Conservation (phyloP, 2,888 invertebrate species). For the Meiosimyza platycephala region DNA sequence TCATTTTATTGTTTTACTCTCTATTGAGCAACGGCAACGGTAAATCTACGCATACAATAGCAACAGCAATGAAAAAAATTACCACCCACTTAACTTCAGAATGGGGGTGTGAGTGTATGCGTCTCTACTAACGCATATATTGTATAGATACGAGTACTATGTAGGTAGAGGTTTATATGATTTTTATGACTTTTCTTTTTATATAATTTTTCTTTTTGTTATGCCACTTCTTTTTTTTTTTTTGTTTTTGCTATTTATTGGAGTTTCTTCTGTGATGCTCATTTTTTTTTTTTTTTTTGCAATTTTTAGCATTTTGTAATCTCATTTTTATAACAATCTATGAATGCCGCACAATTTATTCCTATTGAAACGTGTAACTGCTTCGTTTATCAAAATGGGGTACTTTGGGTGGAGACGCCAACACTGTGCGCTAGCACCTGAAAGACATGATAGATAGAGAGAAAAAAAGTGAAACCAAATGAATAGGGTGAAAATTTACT, state of each 20-base stretch:
- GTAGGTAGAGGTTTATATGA: constrained; percentile 4
- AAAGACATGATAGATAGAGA: constrained; percentile 8
- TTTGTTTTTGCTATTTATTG: not conserved
- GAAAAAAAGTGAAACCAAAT: constrained; percentile 25
- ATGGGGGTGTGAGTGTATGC: too few relatives aligned
- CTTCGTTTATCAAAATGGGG: not conserved
- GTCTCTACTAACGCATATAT: too few relatives aligned
- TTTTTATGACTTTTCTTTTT: constrained; percentile 20
- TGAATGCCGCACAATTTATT: constrained; percentile 50
- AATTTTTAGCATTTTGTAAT: constrained; percentile 26
- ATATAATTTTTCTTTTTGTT: too few relatives aligned
- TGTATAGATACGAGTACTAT: constrained; percentile 8
- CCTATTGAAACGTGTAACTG: constrained; percentile 50
- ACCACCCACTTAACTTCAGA: constrained; percentile 1
- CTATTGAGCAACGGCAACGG: constrained; percentile 54
- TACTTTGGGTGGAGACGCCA: not conserved
- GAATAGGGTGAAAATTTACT: constrained; percentile 28
- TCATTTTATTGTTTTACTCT: constrained; percentile 63
- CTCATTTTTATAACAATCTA: constrained; percentile 38
- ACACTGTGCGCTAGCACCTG: constrained; percentile 5
- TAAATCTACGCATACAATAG: constrained; percentile 23
- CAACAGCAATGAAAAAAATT: not conserved
- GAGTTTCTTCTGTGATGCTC: constrained; percentile 22
- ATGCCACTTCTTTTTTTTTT: not conserved
- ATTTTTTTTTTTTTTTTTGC: not conserved